Evolutionary conservation across 2,113 vertebrate species (phyloP).

Genomic region (Bubo blakistoni): DNA sequence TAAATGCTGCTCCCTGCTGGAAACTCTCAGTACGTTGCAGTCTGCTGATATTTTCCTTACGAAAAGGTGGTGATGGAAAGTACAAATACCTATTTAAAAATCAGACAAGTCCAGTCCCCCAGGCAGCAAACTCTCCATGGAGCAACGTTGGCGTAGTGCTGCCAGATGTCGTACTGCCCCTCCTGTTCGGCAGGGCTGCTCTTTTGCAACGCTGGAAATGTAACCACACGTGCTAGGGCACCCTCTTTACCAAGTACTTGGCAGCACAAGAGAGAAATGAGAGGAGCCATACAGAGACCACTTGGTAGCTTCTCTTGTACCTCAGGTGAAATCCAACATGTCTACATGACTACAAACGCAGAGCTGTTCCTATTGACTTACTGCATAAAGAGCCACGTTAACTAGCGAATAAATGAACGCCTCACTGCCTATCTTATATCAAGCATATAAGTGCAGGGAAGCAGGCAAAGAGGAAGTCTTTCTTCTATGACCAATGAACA

Average conservation of each 20-base stretch:
- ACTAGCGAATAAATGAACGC: accelerated
- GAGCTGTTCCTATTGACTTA: neutral
- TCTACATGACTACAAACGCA: neutral
- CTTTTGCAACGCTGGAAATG: accelerated
- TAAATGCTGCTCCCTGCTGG: conserved; percentile 68
- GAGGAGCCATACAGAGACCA: neutral
- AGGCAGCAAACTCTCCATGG: neutral
- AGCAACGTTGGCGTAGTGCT: too few species aligned
- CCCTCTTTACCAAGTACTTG: neutral
- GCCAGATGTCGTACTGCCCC: neutral
- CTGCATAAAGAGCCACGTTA: neutral
- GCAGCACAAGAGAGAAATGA: neutral
- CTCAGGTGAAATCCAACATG: neutral
- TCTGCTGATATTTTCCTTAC: neutral
- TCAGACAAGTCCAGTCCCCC: neutral
- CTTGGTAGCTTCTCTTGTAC: neutral
- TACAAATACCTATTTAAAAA: neutral
- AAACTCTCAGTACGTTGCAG: neutral
- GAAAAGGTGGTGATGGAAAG: neutral
- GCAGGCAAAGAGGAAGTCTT: neutral
- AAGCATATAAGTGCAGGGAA: neutral
- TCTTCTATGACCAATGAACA: neutral
- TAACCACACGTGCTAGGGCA: neutral
- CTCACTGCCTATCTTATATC: accelerated
- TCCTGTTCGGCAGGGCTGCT: neutral